Conservation (phyloP, 2,113 vertebrate genomes). For the Rana temporaria region DNA sequence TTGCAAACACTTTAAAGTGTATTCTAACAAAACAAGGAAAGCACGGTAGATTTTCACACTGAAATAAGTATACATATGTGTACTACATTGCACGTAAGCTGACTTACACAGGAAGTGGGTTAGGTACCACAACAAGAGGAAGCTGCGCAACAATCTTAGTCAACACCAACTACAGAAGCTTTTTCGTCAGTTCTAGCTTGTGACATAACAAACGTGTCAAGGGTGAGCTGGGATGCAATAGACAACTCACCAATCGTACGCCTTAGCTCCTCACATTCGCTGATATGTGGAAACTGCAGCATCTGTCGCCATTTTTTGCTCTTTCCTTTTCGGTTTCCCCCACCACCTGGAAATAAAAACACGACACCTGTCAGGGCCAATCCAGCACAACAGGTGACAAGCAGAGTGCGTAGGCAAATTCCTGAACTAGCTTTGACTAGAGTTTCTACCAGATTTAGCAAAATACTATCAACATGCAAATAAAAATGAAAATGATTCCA, state of each 20-base stretch:
- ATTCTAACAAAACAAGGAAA: no score
- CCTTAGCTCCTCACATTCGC: constrained; percentile 92
- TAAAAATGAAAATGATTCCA: constrained; percentile 22
- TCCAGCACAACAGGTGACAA: background rate
- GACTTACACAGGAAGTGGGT: constrained; percentile 41
- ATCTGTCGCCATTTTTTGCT: constrained; percentile 99
- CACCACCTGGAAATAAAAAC: constrained; percentile 81
- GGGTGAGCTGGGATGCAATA: background rate
- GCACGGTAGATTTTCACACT: no score
- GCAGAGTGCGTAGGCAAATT: constrained; percentile 30
- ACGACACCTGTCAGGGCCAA: background rate
- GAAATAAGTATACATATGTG: background rate
- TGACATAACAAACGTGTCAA: background rate
- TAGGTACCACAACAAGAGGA: constrained; percentile 38
- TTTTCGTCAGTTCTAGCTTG: background rate
- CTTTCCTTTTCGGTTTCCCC: constrained; percentile 95
- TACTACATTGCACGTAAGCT: background rate
- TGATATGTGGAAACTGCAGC: constrained; percentile 98
- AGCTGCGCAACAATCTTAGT: background rate
- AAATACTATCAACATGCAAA: constrained; percentile 35
- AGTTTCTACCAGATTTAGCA: background rate
- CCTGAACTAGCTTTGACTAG: background rate
- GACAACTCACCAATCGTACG: constrained; percentile 81
- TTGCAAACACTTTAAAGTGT: no score
- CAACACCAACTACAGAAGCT: background rate